A percentile compares a stretch with the other conserved stretches of the same genome.
Conservation (phyloP, 2,888 invertebrate genomes). For the Mythimna pallens region DNA sequence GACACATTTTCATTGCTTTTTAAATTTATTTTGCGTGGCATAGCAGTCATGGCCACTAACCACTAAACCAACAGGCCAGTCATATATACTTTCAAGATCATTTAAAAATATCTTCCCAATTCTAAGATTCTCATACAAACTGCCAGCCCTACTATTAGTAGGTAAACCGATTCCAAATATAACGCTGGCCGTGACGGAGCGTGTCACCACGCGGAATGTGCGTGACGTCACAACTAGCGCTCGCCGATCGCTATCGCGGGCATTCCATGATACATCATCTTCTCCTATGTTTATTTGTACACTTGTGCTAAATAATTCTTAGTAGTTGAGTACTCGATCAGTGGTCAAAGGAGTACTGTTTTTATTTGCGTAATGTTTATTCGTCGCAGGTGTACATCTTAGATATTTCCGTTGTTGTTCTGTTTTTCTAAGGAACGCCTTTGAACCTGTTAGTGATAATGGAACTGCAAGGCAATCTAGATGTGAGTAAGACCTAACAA, state of each 20-base stretch:
- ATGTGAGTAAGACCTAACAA: neutral
- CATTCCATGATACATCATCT: conserved; percentile 72
- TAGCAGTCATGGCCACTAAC: no score
- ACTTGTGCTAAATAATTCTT: conserved; percentile 54
- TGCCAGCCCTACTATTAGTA: conserved; percentile 73
- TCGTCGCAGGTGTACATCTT: conserved; percentile 12
- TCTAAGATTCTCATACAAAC: neutral
- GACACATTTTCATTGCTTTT: no score
- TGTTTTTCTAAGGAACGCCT: conserved; percentile 19
- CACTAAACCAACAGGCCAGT: no score
- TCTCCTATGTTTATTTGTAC: conserved; percentile 64
- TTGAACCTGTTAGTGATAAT: neutral
- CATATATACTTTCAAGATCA: neutral
- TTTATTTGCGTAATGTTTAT: conserved; percentile 16
- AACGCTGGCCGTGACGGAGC: conserved; percentile 81
- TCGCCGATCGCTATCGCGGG: conserved; percentile 56
- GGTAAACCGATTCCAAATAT: conserved; percentile 83
- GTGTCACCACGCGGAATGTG: conserved; percentile 81
- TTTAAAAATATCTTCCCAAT: neutral
- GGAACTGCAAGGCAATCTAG: no score
- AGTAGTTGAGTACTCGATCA: conserved; percentile 32
- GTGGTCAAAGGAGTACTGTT: conserved; percentile 43
- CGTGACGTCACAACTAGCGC: conserved; percentile 75
- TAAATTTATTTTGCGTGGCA: no score
- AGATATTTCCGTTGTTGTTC: conserved; percentile 20